Base-by-base conservation (phyloP, 2,797 vertebrate genomes). In the Dromococcyx pavoninus region DNA sequence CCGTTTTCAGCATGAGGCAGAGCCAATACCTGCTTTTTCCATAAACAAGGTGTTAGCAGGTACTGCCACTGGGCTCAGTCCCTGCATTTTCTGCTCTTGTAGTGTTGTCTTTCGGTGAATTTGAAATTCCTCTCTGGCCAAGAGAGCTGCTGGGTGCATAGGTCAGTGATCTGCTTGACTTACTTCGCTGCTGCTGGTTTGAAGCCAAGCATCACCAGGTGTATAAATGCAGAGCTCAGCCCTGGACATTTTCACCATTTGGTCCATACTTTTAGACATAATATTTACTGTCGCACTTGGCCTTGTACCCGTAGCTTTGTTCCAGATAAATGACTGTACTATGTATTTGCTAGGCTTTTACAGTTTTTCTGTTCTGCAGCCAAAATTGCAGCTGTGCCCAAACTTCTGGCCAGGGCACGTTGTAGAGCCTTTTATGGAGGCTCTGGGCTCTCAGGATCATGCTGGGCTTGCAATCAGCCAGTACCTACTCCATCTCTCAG, bases 241-340 rank as follows among this genome's bases (percentile, higher is more conserved):
- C 50, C 75, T 80, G 72, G 69, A 65, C 62, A 50, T 71, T 85
- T 76, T 91, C 57, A 13, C 81, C 50, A 50, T 57, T 91, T 12
- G 2, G 64, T 66, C 69, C 37, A 18, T 72, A 37, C 58, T 88
- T 73, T 57, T 22, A 79, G 84, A 79, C 86, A 46, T 94, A 85
- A 74, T 85, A 88, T 93, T 95, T 93, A 84, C 66, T 77, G 24
- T 48, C 75, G 22, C 46, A 10, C 75, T 92, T 89, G 81, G 91
- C 90, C 56, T 82, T 46, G 70, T n/a, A 37, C 0, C 2, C n/a
- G 2, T 46, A 60, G 53, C 37, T 91, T 80, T 91, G 60, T 83
- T 89, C 78, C 65, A 77, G 15, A 69, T 76, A 82, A 85, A 67
- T 77, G 67, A n/a, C 64, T 4, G 0, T 69, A 24, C 75, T 69